Conservation (phyloP, 37 sponge, comb jelly and placozoan genomes). For the Chondrilla cf. caribensis region DNA sequence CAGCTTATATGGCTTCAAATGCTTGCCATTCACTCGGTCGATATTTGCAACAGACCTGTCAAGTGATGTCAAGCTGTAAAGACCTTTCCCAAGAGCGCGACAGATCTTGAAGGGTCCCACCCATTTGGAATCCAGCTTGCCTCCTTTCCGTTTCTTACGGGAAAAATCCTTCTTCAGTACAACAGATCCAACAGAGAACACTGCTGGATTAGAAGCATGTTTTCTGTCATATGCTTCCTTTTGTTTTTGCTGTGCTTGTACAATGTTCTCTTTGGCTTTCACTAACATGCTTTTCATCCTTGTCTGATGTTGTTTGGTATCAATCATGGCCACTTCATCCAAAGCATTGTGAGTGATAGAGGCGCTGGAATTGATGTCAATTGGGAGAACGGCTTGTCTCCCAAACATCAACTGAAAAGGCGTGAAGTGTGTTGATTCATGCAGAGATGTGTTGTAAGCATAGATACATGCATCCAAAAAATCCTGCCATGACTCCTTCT, state of each 20-base stretch:
- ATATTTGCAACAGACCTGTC: neutral
- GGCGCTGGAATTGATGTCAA: constrained; percentile 40
- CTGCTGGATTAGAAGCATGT: constrained; percentile 43
- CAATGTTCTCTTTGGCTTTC: constrained; percentile 66
- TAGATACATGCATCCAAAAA: constrained; percentile 65
- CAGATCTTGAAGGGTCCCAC: constrained; percentile 45
- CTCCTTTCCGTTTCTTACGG: constrained; percentile 64
- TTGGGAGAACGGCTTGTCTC: constrained; percentile 55
- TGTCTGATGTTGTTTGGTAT: neutral
- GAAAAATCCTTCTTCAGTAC: constrained; percentile 65
- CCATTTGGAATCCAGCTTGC: constrained; percentile 46
- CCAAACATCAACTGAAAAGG: constrained; percentile 77
- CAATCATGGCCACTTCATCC: neutral
- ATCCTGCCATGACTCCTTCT: constrained; percentile 41
- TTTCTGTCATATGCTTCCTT: constrained; percentile 65
- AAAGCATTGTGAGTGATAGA: too few species aligned
- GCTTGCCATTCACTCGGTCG: neutral
- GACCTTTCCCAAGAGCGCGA: constrained; percentile 17
- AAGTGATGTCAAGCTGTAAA: neutral
- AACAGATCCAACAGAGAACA: constrained; percentile 9
- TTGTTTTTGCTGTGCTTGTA: constrained; percentile 66
- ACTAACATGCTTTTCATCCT: constrained; percentile 7
- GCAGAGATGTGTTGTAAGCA: constrained; percentile 74
- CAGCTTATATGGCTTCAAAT: constrained; percentile 18
- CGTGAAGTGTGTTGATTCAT: constrained; percentile 61